phyloP scores from a whole-genome alignment of 2,888 invertebrate genomes.

The Allolobophora icterica region DNA sequence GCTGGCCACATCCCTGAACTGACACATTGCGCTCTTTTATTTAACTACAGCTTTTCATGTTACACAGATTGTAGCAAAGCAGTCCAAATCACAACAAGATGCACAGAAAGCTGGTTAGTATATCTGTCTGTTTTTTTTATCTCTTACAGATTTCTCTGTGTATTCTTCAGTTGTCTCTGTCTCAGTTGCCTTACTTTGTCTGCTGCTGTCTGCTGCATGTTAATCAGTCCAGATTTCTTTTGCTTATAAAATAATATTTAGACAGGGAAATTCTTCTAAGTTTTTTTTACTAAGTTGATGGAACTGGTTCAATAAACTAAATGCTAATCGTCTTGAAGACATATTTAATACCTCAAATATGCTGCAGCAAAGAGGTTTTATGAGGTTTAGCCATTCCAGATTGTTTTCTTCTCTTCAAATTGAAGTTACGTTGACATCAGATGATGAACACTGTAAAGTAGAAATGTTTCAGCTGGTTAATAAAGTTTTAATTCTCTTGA shows the following conservation, averaged over 20 bases:
- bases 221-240: background rate
- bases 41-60: background rate
- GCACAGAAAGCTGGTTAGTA: background rate
- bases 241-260: slow-evolving; percentile 3
- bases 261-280: background rate
- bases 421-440: background rate
- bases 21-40: background rate
- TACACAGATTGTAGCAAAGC: background rate
- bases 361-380: background rate
- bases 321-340: background rate
- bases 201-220: background rate
- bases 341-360: background rate
- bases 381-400: background rate
- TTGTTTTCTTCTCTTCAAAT: background rate
- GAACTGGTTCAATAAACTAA: background rate
- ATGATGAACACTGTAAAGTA: background rate
- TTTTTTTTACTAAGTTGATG: background rate
- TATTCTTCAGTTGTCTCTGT: background rate
- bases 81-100: background rate
- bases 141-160: background rate
- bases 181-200: too few species aligned
- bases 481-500: background rate
- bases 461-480: background rate
- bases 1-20: background rate
- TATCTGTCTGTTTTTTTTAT: background rate